Percentiles rank a stretch among this genome's conserved stretches.
Evolutionary conservation across 2,113 vertebrate species (phyloP).

Genomic region (Notothenia coriiceps): DNA sequence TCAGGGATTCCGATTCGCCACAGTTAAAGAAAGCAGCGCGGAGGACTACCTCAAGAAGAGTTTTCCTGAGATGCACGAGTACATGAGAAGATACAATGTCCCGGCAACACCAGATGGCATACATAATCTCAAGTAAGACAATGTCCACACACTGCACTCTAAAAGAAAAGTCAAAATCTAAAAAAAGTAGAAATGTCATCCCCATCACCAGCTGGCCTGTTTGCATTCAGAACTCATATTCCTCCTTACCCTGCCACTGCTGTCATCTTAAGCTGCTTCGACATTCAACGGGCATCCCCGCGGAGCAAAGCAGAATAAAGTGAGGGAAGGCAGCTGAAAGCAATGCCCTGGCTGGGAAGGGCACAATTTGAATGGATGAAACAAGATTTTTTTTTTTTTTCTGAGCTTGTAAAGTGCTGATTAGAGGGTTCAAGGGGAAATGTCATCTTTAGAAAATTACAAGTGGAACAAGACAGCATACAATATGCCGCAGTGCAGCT

Average conservation of each 20-base stretch:
- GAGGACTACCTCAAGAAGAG: conserved; percentile 96
- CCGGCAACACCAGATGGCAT: conserved; percentile 92
- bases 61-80: conserved; percentile 93
- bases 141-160: background rate
- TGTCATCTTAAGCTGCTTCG: conserved; percentile 75
- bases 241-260: conserved; percentile 65
- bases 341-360: conserved; percentile 21
- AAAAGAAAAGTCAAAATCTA: too few species aligned
- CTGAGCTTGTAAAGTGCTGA: conserved; percentile 63
- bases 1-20: conserved; percentile 93
- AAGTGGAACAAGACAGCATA: conserved; percentile 46
- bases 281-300: conserved; percentile 70
- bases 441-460: conserved; percentile 60
- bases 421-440: conserved; percentile 55
- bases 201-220: conserved; percentile 39
- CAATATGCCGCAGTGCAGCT: conserved; percentile 6
- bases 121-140: conserved; percentile 89
- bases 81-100: conserved; percentile 90
- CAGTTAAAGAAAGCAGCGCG: conserved; percentile 94
- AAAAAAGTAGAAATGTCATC: conserved; percentile 18
- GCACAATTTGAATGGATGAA: conserved; percentile 60
- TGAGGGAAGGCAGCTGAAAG: conserved; percentile 51
- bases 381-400: conserved; percentile 34
- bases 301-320: conserved; percentile 62
- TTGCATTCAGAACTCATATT: conserved; percentile 60